Conservation (phyloP, 2,888 invertebrate genomes). For the Spisula subtruncata region DNA sequence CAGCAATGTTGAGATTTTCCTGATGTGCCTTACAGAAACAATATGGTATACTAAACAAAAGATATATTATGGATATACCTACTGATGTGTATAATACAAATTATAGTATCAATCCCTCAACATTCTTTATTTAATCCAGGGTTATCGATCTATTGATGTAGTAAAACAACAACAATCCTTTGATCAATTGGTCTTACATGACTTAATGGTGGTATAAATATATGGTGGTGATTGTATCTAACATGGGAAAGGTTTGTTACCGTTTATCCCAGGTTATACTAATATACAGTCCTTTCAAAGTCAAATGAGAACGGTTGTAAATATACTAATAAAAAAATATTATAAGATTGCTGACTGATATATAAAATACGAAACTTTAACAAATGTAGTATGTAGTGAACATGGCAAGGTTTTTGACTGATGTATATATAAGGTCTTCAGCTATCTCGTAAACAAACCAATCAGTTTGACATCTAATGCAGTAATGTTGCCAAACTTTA, state of each 20-base stretch:
- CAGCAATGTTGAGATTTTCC: no score
- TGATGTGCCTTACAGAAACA: not conserved
- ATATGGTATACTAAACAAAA: not conserved
- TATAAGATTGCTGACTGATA: not conserved
- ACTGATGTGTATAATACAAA: not conserved
- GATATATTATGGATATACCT: not conserved
- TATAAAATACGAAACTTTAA: not conserved
- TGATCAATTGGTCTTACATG: conserved; percentile 12
- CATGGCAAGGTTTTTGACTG: no score
- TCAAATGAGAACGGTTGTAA: no score
- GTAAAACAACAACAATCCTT: not conserved
- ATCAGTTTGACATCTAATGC: no score
- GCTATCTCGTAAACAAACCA: no score
- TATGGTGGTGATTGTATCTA: not conserved
- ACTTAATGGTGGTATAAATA: not conserved
- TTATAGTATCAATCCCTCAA: conserved; percentile 13
- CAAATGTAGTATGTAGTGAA: no score
- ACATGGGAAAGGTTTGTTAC: not conserved
- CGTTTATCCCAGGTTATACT: not conserved
- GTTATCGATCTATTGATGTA: conserved; percentile 15
- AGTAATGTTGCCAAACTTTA: no score
- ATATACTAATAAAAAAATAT: no score
- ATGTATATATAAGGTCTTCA: no score
- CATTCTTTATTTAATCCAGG: not conserved
- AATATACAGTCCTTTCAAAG: no score